Evolutionary conservation across 2,113 vertebrate genomes (phyloP).

Genomic region (Pithys albifrons): DNA sequence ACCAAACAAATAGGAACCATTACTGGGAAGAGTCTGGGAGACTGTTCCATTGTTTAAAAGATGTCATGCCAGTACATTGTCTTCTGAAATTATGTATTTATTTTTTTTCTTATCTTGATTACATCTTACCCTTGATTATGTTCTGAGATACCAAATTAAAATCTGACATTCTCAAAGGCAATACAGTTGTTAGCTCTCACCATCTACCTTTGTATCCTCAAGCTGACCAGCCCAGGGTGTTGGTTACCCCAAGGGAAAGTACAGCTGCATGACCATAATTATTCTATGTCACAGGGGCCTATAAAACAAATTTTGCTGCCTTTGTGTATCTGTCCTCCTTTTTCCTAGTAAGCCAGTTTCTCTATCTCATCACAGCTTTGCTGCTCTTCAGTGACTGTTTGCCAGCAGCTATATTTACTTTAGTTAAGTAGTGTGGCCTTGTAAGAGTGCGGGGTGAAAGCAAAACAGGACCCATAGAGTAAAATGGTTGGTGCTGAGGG

Average conservation of each 20-base stretch:
- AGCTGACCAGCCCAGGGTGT: not conserved
- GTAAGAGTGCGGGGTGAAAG: not conserved
- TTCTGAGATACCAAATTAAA: constrained; percentile 27
- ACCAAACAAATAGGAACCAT: constrained; percentile 30
- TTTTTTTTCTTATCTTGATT: constrained; percentile 54
- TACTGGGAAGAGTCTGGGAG: constrained; percentile 43
- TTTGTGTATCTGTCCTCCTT: not conserved
- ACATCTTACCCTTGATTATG: constrained; percentile 5
- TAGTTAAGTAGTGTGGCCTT: not conserved
- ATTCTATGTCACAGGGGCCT: not conserved
- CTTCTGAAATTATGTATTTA: constrained; percentile 7
- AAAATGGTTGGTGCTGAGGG: not conserved
- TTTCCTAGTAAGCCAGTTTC: not conserved
- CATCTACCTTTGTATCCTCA: not conserved
- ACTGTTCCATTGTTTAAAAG: constrained; percentile 54
- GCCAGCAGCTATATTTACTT: not conserved
- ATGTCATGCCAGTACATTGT: constrained; percentile 22
- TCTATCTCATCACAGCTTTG: not conserved
- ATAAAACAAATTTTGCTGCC: not conserved
- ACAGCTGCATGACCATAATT: not conserved
- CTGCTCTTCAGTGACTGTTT: not conserved
- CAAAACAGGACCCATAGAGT: not conserved
- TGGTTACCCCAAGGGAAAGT: not conserved
- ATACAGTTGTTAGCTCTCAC: not conserved
- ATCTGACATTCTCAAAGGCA: not conserved